Percentiles rank a stretch among this genome's conserved stretches.
Evolutionary conservation across 2,888 invertebrate genomes (phyloP).

Genomic region (Acanthosepion esculentum): DNA sequence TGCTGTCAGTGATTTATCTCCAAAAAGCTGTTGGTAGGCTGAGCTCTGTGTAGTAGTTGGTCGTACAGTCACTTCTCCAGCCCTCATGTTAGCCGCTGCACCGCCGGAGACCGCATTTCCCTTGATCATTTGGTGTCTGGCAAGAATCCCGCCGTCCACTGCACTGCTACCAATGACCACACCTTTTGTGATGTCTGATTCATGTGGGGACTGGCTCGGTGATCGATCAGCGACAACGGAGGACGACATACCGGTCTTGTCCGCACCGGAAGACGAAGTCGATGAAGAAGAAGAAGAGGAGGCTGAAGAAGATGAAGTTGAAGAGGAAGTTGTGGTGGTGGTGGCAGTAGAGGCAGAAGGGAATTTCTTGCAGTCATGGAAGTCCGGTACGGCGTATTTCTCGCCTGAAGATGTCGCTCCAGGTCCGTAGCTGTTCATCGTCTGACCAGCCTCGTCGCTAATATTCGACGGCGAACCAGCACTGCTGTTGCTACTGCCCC

Average conservation of each 20-base stretch:
- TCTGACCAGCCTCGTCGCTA: constrained; percentile 35
- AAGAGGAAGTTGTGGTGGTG: neutral
- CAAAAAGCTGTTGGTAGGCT: constrained; percentile 39
- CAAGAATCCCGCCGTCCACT: constrained; percentile 49
- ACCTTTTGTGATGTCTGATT: neutral
- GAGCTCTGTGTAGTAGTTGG: neutral
- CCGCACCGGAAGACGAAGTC: constrained; percentile 18
- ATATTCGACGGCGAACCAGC: neutral
- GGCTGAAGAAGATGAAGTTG: neutral
- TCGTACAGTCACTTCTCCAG: neutral
- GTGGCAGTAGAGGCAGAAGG: constrained; percentile 35
- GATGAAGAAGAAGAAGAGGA: constrained; percentile 41
- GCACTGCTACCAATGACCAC: neutral
- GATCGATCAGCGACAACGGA: constrained; percentile 36
- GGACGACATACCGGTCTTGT: neutral
- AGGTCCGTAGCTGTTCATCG: constrained; percentile 40
- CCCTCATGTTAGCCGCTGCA: neutral
- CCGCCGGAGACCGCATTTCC: neutral
- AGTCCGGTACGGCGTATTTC: neutral
- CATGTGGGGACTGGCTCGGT: constrained; percentile 23
- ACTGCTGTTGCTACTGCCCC: neutral
- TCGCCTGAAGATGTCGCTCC: constrained; percentile 6
- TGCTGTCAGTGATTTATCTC: constrained; percentile 15
- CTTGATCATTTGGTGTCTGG: constrained; percentile 45
- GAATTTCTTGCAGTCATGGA: constrained; percentile 43